A percentile compares a stretch with the other conserved stretches of the same genome.
phyloP scores from a whole-genome alignment of 2,888 invertebrate species.

The Lasioglossum morio region DNA sequence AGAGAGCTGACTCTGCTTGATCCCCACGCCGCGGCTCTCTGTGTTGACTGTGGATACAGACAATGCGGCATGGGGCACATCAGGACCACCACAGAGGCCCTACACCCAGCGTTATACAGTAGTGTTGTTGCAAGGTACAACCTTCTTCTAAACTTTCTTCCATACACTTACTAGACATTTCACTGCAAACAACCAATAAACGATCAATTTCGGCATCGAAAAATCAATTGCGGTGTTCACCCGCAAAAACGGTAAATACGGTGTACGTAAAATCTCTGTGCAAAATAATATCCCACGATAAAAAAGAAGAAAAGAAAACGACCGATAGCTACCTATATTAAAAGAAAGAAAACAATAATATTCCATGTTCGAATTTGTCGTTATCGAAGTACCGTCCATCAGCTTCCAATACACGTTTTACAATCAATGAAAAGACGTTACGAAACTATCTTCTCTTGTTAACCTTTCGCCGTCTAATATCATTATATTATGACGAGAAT shows the following conservation, averaged over 20 bases:
- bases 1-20: constrained; percentile 88
- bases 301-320: background rate
- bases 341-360: background rate
- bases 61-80: constrained; percentile 96
- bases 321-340: background rate
- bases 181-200: constrained; percentile 72
- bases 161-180: constrained; percentile 81
- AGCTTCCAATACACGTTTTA: background rate
- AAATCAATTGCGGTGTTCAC: background rate
- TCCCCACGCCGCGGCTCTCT: constrained; percentile 91
- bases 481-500: background rate
- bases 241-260: background rate
- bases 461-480: background rate
- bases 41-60: constrained; percentile 87
- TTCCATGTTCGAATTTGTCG: background rate
- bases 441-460: background rate
- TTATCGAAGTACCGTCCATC: background rate
- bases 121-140: constrained; percentile 83
- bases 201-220: background rate
- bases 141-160: constrained; percentile 81
- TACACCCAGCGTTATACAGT: constrained; percentile 95
- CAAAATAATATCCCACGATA: background rate
- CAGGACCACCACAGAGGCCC: constrained; percentile 99
- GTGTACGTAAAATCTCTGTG: background rate
- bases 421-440: background rate